Evolutionary conservation across 2,888 invertebrate species (phyloP).

Genomic region (Drosophila nr. perissopoda): DNA sequence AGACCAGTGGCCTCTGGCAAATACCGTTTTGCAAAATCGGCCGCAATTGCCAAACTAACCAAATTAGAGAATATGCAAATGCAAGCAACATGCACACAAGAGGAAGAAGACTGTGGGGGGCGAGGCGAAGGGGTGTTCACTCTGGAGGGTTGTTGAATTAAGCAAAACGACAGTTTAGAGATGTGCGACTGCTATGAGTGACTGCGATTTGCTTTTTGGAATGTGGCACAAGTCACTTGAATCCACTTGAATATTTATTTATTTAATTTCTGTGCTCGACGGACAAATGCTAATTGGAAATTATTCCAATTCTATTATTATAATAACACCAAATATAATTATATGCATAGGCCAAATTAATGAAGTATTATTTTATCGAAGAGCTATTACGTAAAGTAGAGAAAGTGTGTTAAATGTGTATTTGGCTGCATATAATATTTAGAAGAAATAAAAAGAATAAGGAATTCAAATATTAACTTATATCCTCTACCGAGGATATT

Average conservation of each 20-base stretch:
- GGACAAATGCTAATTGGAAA: background rate
- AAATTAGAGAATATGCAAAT: conserved; percentile 81
- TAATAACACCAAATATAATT: background rate
- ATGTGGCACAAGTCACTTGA: conserved; percentile 19
- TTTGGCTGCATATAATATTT: background rate
- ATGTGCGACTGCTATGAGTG: conserved; percentile 34
- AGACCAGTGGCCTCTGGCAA: conserved; percentile 57
- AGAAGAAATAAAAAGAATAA: background rate
- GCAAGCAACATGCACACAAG: conserved; percentile 64
- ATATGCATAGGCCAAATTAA: background rate
- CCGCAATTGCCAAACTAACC: conserved; percentile 80
- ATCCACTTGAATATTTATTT: conserved; percentile 3
- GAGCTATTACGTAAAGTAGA: background rate
- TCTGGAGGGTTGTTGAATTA: conserved; percentile 10
- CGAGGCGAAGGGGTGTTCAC: background rate
- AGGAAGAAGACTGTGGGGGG: background rate
- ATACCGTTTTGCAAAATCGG: conserved; percentile 79
- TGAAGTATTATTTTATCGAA: background rate
- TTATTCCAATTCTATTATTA: background rate
- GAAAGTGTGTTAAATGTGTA: background rate
- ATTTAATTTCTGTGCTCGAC: too few species aligned
- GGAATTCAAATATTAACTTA: background rate
- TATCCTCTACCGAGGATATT: background rate
- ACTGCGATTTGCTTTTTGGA: conserved; percentile 29
- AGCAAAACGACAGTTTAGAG: conserved; percentile 33